Percentiles rank a stretch among this genome's conserved stretches.
These are phyloP conservation scores for Alexandromys fortis DNA, from an alignment of 2,113 vertebrate genomes.

Conservation along the genomic window DNA sequence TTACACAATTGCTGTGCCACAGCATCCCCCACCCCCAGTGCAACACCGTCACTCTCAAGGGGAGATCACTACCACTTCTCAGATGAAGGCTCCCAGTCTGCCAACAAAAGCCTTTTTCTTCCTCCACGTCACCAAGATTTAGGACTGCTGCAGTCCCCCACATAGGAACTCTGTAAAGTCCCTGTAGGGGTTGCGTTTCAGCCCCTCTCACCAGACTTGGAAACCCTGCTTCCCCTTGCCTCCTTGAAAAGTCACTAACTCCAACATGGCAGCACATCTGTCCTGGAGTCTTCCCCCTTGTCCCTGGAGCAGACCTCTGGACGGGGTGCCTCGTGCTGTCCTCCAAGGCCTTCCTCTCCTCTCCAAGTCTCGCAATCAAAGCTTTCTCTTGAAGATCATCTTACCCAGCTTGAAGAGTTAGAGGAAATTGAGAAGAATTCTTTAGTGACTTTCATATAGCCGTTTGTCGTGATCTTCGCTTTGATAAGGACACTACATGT, in stretches of 20 bases:
- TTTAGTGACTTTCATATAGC: background rate
- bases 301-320: slow-evolving; percentile 4
- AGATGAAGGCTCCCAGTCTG: background rate
- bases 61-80: background rate
- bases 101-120: background rate
- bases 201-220: background rate
- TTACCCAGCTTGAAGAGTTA: background rate
- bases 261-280: background rate
- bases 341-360: background rate
- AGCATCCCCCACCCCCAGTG: background rate
- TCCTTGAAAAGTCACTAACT: background rate
- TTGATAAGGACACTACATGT: background rate
- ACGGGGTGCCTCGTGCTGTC: background rate
- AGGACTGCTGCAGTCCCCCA: background rate
- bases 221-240: rapidly evolving
- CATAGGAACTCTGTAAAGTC: background rate
- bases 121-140: background rate
- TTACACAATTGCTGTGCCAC: background rate
- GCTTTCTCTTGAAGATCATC: slow-evolving; percentile 21
- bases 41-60: background rate
- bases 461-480: slow-evolving; percentile 49
- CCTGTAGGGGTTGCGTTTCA: background rate
- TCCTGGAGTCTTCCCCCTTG: background rate
- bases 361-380: background rate
- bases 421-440: slow-evolving; percentile 11